These are phyloP conservation scores for Sitobion miscanthi DNA, from an alignment of 1,140 invertebrate species.

Conservation along the genomic window DNA sequence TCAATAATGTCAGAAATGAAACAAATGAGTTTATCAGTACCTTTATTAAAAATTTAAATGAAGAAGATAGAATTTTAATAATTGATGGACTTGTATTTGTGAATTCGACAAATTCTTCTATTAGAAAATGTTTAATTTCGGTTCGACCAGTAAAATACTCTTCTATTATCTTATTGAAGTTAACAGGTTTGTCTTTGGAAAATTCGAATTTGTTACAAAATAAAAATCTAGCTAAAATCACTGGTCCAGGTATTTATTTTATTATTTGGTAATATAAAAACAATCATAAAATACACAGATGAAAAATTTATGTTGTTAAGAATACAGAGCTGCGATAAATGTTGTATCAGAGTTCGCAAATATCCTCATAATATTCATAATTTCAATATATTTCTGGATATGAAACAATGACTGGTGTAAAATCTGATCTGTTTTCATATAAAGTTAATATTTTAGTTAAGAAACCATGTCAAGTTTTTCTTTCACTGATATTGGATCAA, in stretches of 20 bases:
- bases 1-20: background rate
- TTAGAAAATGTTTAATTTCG: background rate
- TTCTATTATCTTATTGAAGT: slow-evolving; percentile 12
- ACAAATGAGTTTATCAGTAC: background rate
- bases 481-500: background rate
- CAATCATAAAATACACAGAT: background rate
- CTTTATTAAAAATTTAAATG: background rate
- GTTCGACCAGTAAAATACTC: background rate
- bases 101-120: background rate
- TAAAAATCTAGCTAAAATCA: slow-evolving; percentile 13
- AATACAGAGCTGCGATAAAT: background rate
- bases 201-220: too few relatives aligned
- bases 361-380: background rate
- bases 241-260: background rate
- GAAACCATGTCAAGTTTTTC: background rate
- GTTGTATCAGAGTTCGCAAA: background rate
- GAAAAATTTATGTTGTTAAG: background rate
- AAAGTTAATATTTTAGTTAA: background rate
- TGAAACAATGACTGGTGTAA: background rate
- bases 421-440: slow-evolving; percentile 29
- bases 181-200: too few relatives aligned
- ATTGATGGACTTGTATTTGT: background rate
- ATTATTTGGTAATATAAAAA: background rate
- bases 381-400: background rate
- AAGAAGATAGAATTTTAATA: background rate